phyloP scores from a whole-genome alignment of 2,888 invertebrate species.

The Chloroclysta siterata region DNA sequence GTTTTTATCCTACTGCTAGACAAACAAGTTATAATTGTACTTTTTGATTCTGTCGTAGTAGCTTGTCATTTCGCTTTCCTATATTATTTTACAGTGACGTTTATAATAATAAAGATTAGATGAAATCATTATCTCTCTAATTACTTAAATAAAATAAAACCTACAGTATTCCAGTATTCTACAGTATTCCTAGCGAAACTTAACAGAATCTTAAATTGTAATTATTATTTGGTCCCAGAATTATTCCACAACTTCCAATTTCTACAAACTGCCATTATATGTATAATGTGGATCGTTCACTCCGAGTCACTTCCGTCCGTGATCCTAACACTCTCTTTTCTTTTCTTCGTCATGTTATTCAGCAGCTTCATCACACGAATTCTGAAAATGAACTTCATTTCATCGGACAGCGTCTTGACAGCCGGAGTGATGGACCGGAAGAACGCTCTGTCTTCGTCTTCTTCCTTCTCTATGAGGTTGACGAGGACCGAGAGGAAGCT shows the following conservation, averaged over 20 bases:
- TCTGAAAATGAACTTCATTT: slow-evolving; percentile 64
- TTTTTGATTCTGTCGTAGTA: no score
- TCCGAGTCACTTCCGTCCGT: slow-evolving; percentile 46
- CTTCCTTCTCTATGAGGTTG: slow-evolving; percentile 64
- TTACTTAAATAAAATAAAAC: no score
- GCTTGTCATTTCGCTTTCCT: no score
- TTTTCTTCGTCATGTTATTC: slow-evolving; percentile 36
- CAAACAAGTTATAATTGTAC: no score
- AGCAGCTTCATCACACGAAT: slow-evolving; percentile 66
- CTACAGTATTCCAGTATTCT: no score
- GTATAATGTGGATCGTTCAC: slow-evolving; percentile 16
- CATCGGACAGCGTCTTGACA: slow-evolving; percentile 61
- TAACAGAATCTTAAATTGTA: neutral
- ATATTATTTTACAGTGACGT: no score
- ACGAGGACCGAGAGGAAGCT: slow-evolving; percentile 57
- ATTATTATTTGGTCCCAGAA: neutral
- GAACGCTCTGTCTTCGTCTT: slow-evolving; percentile 71
- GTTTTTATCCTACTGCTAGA: no score
- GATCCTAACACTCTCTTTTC: slow-evolving; percentile 33
- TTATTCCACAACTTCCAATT: neutral
- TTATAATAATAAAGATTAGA: no score
- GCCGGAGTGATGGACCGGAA: slow-evolving; percentile 67
- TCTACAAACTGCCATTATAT: no score
- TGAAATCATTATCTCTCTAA: no score
- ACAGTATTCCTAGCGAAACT: neutral